phyloP scores from a whole-genome alignment of 2,888 invertebrate species.

The Drosophila siamana region DNA sequence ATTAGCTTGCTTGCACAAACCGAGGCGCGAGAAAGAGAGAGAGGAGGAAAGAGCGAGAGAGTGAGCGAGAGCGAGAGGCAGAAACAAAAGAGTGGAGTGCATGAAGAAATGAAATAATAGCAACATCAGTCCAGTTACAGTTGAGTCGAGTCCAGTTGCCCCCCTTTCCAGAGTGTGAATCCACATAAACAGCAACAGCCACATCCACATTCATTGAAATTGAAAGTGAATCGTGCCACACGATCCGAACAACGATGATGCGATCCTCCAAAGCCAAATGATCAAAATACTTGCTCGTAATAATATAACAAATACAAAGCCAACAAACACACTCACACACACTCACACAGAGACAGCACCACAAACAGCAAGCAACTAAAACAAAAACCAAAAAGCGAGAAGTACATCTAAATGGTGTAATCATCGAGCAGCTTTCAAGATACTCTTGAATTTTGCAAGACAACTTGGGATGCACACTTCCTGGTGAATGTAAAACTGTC shows the following conservation, averaged over 20 bases:
- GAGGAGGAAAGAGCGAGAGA: constrained; percentile 26
- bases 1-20: constrained; percentile 57
- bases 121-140: constrained; percentile 63
- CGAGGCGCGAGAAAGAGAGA: constrained; percentile 6
- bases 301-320: constrained; percentile 58
- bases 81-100: constrained; percentile 59
- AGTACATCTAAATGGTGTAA: constrained; percentile 11
- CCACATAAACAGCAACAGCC: constrained; percentile 15
- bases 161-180: constrained; percentile 43
- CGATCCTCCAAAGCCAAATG: constrained; percentile 63
- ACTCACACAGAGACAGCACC: not conserved
- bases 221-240: constrained; percentile 83
- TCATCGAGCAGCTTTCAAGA: constrained; percentile 19
- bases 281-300: constrained; percentile 58
- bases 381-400: constrained; percentile 31
- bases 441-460: constrained; percentile 29
- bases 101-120: constrained; percentile 80
- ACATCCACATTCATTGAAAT: constrained; percentile 70
- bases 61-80: constrained; percentile 9
- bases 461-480: not conserved
- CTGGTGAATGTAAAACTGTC: not conserved
- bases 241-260: constrained; percentile 64
- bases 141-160: constrained; percentile 50
- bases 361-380: constrained; percentile 23
- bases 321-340: constrained; percentile 2